Base-by-base conservation (phyloP, 2,113 vertebrate genomes). In the Pao palembangensis region DNA sequence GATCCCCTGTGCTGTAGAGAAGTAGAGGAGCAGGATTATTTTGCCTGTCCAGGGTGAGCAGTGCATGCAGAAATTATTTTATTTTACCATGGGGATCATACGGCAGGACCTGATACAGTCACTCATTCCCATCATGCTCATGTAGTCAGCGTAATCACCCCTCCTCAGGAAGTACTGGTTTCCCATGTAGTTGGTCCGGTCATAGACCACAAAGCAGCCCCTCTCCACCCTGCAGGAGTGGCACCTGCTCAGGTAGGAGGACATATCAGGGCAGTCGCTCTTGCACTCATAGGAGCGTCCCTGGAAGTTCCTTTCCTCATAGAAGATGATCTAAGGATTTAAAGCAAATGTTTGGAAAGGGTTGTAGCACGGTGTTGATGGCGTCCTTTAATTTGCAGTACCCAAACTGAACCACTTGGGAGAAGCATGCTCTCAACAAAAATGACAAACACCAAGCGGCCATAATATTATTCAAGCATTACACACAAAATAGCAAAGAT, bases 271-370 rank as follows among this genome's bases (percentile, higher is more conserved):
- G 69, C 84, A 87, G 79, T 91, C 90, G 43, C 79, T 85, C 67
- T 67, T 82, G 79, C 86, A 88, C 77, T 91, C 90, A 52, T 88
- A 90, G 64, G 82, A 85, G 13, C 86, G 87, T 3, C 90, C 88
- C 79, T 86, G 81, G 82, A 91, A 89, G 85, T 90, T 90, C 75
- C 77, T 88, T 2, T 91, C 89, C 85, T 91, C 88, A 67, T 83
- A 91, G 81, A 90, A 91, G 64, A 67, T 56, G 57, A 89, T 87
- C 88, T 88, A 60, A 43, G n/a, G 15, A 13, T n/a, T n/a, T n/a
- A 47, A 17, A 13, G n/a, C 15, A 47, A 17, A 47, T 47, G 44
- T 47, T 17, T 17, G 44, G 11, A 47, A 47, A 47, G 6, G 44
- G 44, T 11, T 38, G 34, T 12, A 38, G 10, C 34, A 38, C 34